phyloP scores from a whole-genome alignment of 2,888 invertebrate genomes.

The Pachymerium ferrugineum region DNA sequence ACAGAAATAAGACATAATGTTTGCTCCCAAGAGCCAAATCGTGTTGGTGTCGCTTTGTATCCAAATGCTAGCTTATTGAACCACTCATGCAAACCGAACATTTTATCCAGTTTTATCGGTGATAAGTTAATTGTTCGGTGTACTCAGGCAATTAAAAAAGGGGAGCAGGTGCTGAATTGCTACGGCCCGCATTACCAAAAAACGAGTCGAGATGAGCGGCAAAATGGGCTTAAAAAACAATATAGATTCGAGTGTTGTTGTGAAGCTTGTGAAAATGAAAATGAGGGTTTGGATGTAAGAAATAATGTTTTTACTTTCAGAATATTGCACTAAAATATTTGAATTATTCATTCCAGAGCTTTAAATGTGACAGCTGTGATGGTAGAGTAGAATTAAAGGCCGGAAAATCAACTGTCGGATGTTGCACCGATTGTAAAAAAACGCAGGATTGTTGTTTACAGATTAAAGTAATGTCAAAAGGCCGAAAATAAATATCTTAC shows the following conservation, averaged over 20 bases:
- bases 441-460: slow-evolving; percentile 36
- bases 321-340: slow-evolving; percentile 28
- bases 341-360: slow-evolving; percentile 40
- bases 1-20: not conserved
- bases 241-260: slow-evolving; percentile 78
- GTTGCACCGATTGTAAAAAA: slow-evolving; percentile 42
- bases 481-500: not conserved
- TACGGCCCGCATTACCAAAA: slow-evolving; percentile 62
- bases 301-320: slow-evolving; percentile 30
- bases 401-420: not conserved
- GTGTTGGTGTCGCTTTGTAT: slow-evolving; percentile 73
- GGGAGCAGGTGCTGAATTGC: not conserved
- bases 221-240: slow-evolving; percentile 58
- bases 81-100: slow-evolving; percentile 82
- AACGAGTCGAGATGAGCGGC: slow-evolving; percentile 58
- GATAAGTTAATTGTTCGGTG: not conserved
- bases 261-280: slow-evolving; percentile 55
- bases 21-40: slow-evolving; percentile 44
- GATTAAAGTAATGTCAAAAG: too few relatives aligned
- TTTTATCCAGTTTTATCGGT: slow-evolving; percentile 55
- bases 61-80: slow-evolving; percentile 86
- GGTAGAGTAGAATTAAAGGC: not conserved
- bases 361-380: not conserved
- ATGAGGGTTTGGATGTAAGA: slow-evolving; percentile 16
- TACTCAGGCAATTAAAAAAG: not conserved